Base-by-base conservation (phyloP, 2,888 invertebrate genomes). In the Dioctria linearis region DNA sequence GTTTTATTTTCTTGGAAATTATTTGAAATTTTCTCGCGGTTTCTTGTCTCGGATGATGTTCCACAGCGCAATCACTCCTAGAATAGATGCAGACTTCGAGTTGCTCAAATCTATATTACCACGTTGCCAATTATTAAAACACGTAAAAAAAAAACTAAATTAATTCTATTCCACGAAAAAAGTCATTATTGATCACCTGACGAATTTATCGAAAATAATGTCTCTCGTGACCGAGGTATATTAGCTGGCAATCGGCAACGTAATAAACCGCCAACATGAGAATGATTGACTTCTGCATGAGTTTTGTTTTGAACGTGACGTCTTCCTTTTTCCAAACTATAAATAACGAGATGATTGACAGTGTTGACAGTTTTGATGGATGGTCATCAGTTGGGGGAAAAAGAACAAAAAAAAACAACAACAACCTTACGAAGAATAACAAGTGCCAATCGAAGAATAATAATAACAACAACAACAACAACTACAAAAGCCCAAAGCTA, bases 361-460 rank as follows among this genome's bases (percentile, higher is more conserved):
- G 86, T 85, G 86, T 86, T 86, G 86, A 86, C 86, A 86, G 86
- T 86, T 86, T 86, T 86, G 86, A 86, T 86, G 85, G 86, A 86
- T 86, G 86, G 86, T 85, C 86, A 86, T 86, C 86, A 86, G 85
- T 79, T 69, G 67, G 13, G 59, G 57, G 39, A 69, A 54, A 67
- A 66, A 67, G 37, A n/a, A n/a, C n/a, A n/a, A n/a, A 46, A 37
- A 67, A 43, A 37, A 67, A 67, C 25, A 51, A 51, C 8, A 51
- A 25, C 6, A 71, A 54, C 39, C 37, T 51, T 71, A 37, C 54
- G 57, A 67, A 79, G 67, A 66, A 71, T 63, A 63, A 76, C 63
- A 63, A 76, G 76, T 5, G 76, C 40, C 37, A 11, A n/a, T 40
- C 3, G 11, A 9, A n/a, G 6, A 8, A 8, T 40, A 67, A 67